Percentiles rank a stretch among this genome's conserved stretches.
Conservation (phyloP, 2,113 vertebrate genomes). For the Ibidorhyncha struthersii region DNA sequence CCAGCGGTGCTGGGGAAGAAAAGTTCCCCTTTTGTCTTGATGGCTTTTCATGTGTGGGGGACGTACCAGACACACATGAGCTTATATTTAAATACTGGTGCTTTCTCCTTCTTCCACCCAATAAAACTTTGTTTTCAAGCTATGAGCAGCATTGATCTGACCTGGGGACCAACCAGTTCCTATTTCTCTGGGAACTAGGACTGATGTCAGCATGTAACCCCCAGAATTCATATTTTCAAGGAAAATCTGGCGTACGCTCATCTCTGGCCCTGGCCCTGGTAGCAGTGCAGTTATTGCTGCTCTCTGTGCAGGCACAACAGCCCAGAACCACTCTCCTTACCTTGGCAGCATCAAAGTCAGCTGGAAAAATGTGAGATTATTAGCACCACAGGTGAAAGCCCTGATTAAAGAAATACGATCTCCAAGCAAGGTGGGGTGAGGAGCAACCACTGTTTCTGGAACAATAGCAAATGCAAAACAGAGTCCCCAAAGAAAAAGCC, state of each 20-base stretch:
- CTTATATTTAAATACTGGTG: too few species aligned
- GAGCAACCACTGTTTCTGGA: background rate
- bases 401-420: background rate
- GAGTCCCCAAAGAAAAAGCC: background rate
- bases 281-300: accelerated
- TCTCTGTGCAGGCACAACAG: background rate
- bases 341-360: background rate
- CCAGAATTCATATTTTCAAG: background rate
- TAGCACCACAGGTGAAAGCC: background rate
- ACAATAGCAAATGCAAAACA: background rate
- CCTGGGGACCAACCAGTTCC: too few species aligned
- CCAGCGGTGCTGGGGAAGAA: too few species aligned
- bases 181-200: too few species aligned
- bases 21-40: too few species aligned
- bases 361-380: background rate
- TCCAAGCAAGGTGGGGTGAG: background rate
- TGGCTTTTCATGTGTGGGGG: too few species aligned
- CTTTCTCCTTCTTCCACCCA: too few species aligned
- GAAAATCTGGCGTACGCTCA: accelerated
- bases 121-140: too few species aligned
- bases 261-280: background rate
- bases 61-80: too few species aligned
- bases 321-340: background rate
- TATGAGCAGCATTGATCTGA: too few species aligned
- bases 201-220: accelerated